Evolutionary conservation across 2,888 invertebrate species (phyloP).

Genomic region (Neoaliturus tenellus): DNA sequence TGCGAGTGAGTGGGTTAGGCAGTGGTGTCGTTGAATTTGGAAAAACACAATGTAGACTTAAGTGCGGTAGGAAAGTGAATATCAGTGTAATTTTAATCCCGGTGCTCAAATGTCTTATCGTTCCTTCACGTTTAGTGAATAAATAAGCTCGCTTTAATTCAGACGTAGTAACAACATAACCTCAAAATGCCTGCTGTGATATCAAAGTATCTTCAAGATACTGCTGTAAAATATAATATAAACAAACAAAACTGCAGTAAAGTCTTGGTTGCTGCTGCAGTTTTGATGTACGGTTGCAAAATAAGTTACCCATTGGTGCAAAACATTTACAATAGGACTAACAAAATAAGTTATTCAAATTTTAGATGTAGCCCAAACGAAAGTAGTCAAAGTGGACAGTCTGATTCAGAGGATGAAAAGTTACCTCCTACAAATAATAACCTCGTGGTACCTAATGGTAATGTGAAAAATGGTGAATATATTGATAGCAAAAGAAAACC

Average conservation of each 20-base stretch:
- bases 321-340: conserved; percentile 62
- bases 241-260: conserved; percentile 78
- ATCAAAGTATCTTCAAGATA: conserved; percentile 79
- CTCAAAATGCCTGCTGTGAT: conserved; percentile 77
- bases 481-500: conserved; percentile 62
- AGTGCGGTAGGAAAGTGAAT: conserved; percentile 23
- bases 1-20: background rate
- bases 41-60: conserved; percentile 26
- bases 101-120: conserved; percentile 43
- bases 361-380: conserved; percentile 71
- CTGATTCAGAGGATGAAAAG: conserved; percentile 62
- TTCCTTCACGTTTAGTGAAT: conserved; percentile 20
- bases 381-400: conserved; percentile 60
- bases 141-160: background rate
- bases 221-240: conserved; percentile 76
- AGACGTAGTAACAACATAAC: conserved; percentile 52
- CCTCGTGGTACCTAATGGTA: conserved; percentile 54
- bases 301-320: conserved; percentile 78
- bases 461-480: conserved; percentile 54
- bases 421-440: conserved; percentile 58
- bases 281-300: conserved; percentile 78
- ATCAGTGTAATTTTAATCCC: conserved; percentile 4
- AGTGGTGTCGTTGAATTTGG: background rate
- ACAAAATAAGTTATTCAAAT: conserved; percentile 69
- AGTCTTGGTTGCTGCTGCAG: conserved; percentile 77